Base-by-base conservation (phyloP, 2,797 vertebrate genomes). In the Spondyliosoma cantharus region DNA sequence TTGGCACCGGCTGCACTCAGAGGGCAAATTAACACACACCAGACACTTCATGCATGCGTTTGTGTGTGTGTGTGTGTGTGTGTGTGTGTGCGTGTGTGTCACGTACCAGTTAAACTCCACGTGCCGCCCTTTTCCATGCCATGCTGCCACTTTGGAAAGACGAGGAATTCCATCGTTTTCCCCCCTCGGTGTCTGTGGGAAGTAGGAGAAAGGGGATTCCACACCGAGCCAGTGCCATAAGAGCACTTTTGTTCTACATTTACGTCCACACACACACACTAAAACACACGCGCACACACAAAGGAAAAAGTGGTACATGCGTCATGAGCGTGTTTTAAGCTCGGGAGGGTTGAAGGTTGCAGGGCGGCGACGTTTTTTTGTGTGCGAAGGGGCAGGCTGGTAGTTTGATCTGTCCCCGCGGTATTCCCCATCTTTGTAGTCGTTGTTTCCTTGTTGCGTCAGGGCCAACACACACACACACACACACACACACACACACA, bases 191-290 rank as follows among this genome's bases (percentile, higher is more conserved):
- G 71, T 86, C 63, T 85, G 83, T 90, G 90, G 82, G 87, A 92
- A 91, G 78, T 83, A 71, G 86, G 88, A 90, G 88, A 90, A 91
- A 91, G 91, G 92, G 86, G 82, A 91, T 90, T 89, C 90, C 86
- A 80, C 89, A 86, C 81, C 54, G 76, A 65, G 15, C 62, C 54
- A 27, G 59, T 73, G 84, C 87, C 80, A 87, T 90, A 90, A 90
- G 86, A 85, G 88, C 86, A 86, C 90, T 90, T 91, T 90, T 90
- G 89, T 91, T 89, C 78, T 79, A 76, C 78, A 83, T 85, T 68
- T 52, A 80, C 71, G 63, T 49, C 60, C 42, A 54, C 65, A 67
- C 71, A 82, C 74, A 64, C 58, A 74, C 75, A 68, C 52, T 61
- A 50, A 66, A 56, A 79, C 62, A 63, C 63, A 76, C 48, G 59